Evolutionary conservation across 2,888 invertebrate species (phyloP).

Genomic region (Tenthredo mesomela): DNA sequence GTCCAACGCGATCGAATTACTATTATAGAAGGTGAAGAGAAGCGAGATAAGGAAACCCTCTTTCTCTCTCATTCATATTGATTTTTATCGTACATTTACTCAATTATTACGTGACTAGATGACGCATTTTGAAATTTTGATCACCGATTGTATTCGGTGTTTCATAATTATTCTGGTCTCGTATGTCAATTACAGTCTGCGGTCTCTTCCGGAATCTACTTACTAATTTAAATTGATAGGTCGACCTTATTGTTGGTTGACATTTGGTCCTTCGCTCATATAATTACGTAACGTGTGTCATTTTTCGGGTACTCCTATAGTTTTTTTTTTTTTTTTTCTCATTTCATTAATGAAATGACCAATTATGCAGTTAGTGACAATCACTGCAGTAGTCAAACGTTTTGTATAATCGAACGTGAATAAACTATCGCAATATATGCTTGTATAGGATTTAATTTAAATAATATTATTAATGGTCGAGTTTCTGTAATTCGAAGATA

Average conservation of each 20-base stretch:
- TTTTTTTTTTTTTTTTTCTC: neutral
- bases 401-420: neutral
- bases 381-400: neutral
- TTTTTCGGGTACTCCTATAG: neutral
- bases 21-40: constrained; percentile 45
- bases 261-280: neutral
- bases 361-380: neutral
- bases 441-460: neutral
- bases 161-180: neutral
- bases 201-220: constrained; percentile 29
- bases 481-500: constrained; percentile 30
- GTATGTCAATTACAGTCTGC: constrained; percentile 18
- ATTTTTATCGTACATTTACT: constrained; percentile 55
- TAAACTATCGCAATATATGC: neutral
- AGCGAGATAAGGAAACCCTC: constrained; percentile 50
- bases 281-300: neutral
- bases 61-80: constrained; percentile 64
- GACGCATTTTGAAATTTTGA: constrained; percentile 15
- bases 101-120: constrained; percentile 52
- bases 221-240: constrained; percentile 29
- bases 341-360: neutral
- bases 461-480: neutral
- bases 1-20: constrained; percentile 32
- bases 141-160: constrained; percentile 4
- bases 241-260: neutral